Base-by-base conservation (phyloP, 2,113 vertebrate genomes). In the Oreochromis aureus region DNA sequence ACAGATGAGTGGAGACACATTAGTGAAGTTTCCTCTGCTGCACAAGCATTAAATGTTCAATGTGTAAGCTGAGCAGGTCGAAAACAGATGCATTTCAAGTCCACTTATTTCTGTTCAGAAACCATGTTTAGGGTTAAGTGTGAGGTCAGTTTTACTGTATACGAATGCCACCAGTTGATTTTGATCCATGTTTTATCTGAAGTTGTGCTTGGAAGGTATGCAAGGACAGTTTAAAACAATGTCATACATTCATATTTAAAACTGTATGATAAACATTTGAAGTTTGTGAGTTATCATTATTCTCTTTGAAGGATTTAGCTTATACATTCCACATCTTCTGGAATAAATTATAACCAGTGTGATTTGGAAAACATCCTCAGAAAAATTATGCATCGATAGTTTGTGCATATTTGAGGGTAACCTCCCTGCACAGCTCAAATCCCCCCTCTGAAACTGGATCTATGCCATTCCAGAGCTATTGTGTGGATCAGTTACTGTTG, bases 401-500 rank as follows among this genome's bases (percentile, higher is more conserved):
- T 84, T 78, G 55, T 71, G 51, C 48, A 85, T 81, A 56, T 80
- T 71, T 76, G 59, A 86, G 46, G 27, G 53, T 13, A 84, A 87
- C 7, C 12, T 84, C 39, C 24, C 63, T 51, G 10, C 34, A 22
- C n/a, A 86, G 69, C 80, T 86, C 55, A 87, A 44, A 80, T 16
- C 48, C 19, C 32, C 32, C 24, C 39, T 27, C 56, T 82, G 82
- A 87, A 92, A 91, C 44, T 85, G 69, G 81, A 92, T 39, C 92
- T 84, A 87, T 82, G 63, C 82, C 80, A 78, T 79, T 78, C 58
- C 10, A 87, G 16, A 9, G 13, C 55, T 44, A 46, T 86, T 80
- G 63, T 83, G 59, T 71, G 80, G 73, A 85, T 89, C 46, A 81
- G 41, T 90, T 87, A 27, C 84, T 91, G 88, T 90, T 89, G 69